Base-by-base conservation (phyloP, 2,113 vertebrate genomes). In the Ptilonorhynchus violaceus region DNA sequence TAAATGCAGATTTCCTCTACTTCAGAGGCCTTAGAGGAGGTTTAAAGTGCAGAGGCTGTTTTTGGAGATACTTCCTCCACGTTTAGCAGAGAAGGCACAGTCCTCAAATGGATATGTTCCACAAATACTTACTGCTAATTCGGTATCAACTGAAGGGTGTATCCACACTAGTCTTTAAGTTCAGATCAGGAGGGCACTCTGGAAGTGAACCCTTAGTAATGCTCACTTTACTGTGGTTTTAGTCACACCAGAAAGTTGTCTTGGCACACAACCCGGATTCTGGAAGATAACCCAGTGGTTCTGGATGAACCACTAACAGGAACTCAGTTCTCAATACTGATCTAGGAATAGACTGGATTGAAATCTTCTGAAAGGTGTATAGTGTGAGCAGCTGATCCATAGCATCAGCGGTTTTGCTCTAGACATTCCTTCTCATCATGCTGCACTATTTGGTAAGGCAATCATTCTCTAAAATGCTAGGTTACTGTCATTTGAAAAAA, bases 1-100 rank as follows among this genome's bases (percentile, higher is more conserved):
- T 74, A 92, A 91, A 89, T 46, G 68, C 55, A 82, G 50, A 82
- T 78, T 96, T 96, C 70, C 72, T 70, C 77, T 76, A 24, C 47
- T 83, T 83, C 76, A 58, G 27, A 59, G 81, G 31, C 66, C 50
- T 74, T 77, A 77, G 19, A 52, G 62, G 83, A 70, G 14, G 31
- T 62, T 84, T 84, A 52, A 88, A 86, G 59, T 37, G 42, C 44
- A 66, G 41, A 62, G 17, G 46, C 41, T 96, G 82, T 15, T 93
- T 85, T 75, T 69, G 68, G 82, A 85, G 52, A 75, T 70, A 49
- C 20, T 92, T 94, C 47, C 56, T 73, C 81, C 41, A 31, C 55
- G 83, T 46, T 85, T 63, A 74, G 47, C 58, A 93, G 55, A 83
- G 59, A 62, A 89, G 58, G 53, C 1, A 0, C 46, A 85, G 72